These are phyloP conservation scores for Lasioglossum pauxillum DNA, from an alignment of 2,888 invertebrate species.

Conservation along the genomic window DNA sequence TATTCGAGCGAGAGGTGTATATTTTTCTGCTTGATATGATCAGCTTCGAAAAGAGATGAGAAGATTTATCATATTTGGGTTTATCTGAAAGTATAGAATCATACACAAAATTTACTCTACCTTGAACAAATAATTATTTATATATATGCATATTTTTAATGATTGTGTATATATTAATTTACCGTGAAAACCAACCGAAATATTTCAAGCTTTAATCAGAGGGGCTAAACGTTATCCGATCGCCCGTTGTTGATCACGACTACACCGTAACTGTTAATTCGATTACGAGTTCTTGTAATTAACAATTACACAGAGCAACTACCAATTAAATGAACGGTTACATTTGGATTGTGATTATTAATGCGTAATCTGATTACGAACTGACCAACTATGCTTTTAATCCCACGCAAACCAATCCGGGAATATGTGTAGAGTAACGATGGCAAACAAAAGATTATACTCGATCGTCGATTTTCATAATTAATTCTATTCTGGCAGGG, in stretches of 20 bases:
- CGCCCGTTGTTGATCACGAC: neutral
- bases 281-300: conserved; percentile 9
- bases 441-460: neutral
- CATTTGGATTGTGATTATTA: neutral
- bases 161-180: neutral
- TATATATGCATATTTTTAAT: neutral
- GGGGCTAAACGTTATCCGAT: neutral
- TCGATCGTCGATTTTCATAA: neutral
- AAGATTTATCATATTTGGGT: neutral
- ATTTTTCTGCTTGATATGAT: neutral
- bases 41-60: neutral
- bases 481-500: neutral
- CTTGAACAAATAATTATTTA: neutral
- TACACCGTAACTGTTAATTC: neutral
- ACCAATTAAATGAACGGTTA: neutral
- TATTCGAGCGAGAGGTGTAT: neutral
- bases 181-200: neutral
- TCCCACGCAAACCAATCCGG: neutral
- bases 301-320: neutral
- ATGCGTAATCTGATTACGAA: neutral
- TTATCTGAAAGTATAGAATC: neutral
- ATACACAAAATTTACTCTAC: neutral
- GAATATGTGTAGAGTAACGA: neutral
- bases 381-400: neutral
- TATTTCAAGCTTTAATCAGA: neutral